These are phyloP conservation scores for Aelia acuminata DNA, from an alignment of 2,888 invertebrate species.

Conservation along the genomic window DNA sequence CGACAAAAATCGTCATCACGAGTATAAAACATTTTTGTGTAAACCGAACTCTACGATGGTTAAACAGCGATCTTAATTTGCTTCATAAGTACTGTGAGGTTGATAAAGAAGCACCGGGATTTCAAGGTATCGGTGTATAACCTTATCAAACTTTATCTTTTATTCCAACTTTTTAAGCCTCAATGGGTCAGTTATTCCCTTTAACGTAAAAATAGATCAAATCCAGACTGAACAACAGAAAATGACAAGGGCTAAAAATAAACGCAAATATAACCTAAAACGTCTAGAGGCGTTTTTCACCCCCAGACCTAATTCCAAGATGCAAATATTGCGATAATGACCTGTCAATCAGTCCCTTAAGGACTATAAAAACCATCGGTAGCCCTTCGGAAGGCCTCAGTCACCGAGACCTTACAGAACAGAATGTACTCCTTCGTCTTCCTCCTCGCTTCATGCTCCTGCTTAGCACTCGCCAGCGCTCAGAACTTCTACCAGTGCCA, in stretches of 20 bases:
- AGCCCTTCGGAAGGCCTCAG: conserved; percentile 23
- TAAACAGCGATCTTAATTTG: too few relatives aligned
- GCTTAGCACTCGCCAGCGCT: neutral
- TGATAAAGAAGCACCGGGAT: too few relatives aligned
- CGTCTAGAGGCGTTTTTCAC: neutral
- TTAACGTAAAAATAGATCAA: neutral
- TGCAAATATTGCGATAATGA: conserved; percentile 37
- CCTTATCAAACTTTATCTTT: too few relatives aligned
- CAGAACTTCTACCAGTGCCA: conserved; percentile 65
- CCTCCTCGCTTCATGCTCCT: conserved; percentile 62
- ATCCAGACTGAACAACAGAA: neutral
- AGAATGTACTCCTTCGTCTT: neutral
- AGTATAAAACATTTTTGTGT: too few relatives aligned
- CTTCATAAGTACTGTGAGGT: too few relatives aligned
- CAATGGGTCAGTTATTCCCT: too few relatives aligned
- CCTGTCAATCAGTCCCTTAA: neutral
- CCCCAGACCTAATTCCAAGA: neutral
- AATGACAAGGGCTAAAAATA: conserved; percentile 2
- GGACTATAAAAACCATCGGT: conserved; percentile 19
- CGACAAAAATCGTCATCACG: too few relatives aligned
- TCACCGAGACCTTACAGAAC: neutral
- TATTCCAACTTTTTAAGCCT: too few relatives aligned
- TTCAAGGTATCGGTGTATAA: too few relatives aligned
- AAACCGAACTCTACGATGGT: too few relatives aligned
- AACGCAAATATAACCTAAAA: neutral